Conservation (phyloP, 2,113 vertebrate species). For the Lanius ludovicianus region DNA sequence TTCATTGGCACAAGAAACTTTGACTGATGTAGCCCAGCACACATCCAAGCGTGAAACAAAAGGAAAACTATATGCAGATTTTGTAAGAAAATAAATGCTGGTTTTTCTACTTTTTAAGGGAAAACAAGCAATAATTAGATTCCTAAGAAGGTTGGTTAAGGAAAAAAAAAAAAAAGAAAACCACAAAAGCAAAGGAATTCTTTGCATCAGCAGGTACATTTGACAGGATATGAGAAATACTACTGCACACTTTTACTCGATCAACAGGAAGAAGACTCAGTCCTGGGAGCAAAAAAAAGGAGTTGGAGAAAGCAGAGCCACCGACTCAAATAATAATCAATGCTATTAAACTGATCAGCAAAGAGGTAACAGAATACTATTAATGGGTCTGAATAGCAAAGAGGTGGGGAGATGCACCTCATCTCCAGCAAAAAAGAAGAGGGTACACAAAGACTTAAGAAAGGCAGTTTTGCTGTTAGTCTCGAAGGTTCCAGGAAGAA, state of each 20-base stretch:
- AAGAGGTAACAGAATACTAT: not conserved
- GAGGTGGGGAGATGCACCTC: not conserved
- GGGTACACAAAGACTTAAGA: not conserved
- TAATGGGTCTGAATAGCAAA: not conserved
- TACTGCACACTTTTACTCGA: not conserved
- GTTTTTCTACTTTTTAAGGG: not conserved
- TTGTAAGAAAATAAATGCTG: not conserved
- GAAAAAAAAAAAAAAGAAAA: not conserved
- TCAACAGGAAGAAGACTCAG: not conserved
- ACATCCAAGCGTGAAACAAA: not conserved
- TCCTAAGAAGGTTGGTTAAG: not conserved
- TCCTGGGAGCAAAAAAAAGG: no score
- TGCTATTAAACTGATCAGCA: not conserved
- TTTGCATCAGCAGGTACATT: not conserved
- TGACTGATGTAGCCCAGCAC: not conserved
- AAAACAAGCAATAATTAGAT: not conserved
- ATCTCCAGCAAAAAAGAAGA: not conserved
- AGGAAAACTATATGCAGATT: not conserved
- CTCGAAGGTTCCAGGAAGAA: not conserved
- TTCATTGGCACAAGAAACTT: not conserved
- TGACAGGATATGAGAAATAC: not conserved
- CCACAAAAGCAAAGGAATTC: not conserved
- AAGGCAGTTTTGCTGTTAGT: not conserved
- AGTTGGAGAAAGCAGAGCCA: not conserved
- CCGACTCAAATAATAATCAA: not conserved